Evolutionary conservation across 53 echinoderm and acorn worm genomes (phyloP).

Genomic region (Paracentrotus lividus): DNA sequence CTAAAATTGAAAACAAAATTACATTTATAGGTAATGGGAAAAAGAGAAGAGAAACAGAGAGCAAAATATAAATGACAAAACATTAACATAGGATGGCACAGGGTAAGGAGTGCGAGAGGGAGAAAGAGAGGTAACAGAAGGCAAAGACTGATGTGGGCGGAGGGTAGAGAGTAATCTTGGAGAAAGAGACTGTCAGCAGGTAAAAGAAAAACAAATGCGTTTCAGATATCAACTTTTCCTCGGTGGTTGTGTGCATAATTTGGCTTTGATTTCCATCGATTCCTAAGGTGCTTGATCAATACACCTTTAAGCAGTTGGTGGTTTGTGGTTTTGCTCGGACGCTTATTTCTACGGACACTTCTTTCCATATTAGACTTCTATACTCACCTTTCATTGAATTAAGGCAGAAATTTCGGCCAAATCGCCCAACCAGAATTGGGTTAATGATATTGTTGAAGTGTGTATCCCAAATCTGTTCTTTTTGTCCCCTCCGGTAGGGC

Average conservation of each 20-base stretch:
- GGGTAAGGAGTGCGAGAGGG: too few species aligned
- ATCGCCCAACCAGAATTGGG: neutral
- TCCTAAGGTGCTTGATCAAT: neutral
- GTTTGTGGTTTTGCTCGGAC: neutral
- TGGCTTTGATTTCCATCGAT: neutral
- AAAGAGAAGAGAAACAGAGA: too few species aligned
- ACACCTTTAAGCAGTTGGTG: slow-evolving; percentile 25
- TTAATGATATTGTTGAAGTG: neutral
- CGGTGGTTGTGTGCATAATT: neutral
- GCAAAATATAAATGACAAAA: too few species aligned
- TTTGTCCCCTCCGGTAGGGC: neutral
- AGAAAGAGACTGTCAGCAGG: too few species aligned
- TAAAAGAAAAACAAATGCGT: too few species aligned
- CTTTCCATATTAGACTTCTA: neutral
- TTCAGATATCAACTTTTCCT: neutral
- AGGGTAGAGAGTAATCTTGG: too few species aligned
- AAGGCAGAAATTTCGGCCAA: neutral
- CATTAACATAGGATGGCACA: too few species aligned
- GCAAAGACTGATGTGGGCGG: too few species aligned
- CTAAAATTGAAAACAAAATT: too few species aligned
- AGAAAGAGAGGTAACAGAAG: too few species aligned
- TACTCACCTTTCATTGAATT: neutral
- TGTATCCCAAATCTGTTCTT: neutral
- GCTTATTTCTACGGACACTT: neutral
- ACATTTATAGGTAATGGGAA: too few species aligned